Base-by-base conservation (phyloP, 2,113 vertebrate genomes). In the Lontra canadensis region DNA sequence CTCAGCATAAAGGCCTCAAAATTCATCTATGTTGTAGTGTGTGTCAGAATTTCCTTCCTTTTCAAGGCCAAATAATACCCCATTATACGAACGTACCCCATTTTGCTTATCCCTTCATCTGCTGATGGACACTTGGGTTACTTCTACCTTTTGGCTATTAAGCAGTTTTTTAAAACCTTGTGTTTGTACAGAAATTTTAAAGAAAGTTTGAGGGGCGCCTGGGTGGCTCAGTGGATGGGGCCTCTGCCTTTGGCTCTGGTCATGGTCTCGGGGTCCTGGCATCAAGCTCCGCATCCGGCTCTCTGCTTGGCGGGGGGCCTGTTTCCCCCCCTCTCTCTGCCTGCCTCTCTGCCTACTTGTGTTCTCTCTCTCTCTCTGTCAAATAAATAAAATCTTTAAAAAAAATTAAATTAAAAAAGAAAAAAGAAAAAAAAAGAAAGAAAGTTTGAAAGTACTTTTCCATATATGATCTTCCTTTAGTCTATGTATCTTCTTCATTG, bases 381-480 rank as follows among this genome's bases (percentile, higher is more conserved):
- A 55, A 6, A 55, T 55, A 55, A 18, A 55, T 55, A 55, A 55
- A 55, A 55, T 55, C 52, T 18, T 55, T 55, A 18, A 6, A 18
- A 55, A 52, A 52, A 52, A 6, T 6, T 18, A 18, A 55, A 55
- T 17, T 18, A 55, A 55, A 55, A 55, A 55, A 18, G 17, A 18
- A 52, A 49, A 49, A 49, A 18, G 44, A 44, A 44, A 39, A 49
- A 18, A 7, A 44, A 44, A 39, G 5, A 42, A 87, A 87, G n/a
- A 73, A 71, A 52, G 6, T 82, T 87, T 94, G 55, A 76, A 76
- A 95, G 42, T 78, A n/a, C 44, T 88, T 92, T 92, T 92, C 55
- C 2, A 13, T 21, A 47, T 36, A 74, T 74, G 1, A 57, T 44
- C 47, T 87, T 31, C 34, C 44, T 81, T 73, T 57, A 80, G 65